Conservation (phyloP, 2,888 invertebrate genomes). For the Drosophila ustulata region DNA sequence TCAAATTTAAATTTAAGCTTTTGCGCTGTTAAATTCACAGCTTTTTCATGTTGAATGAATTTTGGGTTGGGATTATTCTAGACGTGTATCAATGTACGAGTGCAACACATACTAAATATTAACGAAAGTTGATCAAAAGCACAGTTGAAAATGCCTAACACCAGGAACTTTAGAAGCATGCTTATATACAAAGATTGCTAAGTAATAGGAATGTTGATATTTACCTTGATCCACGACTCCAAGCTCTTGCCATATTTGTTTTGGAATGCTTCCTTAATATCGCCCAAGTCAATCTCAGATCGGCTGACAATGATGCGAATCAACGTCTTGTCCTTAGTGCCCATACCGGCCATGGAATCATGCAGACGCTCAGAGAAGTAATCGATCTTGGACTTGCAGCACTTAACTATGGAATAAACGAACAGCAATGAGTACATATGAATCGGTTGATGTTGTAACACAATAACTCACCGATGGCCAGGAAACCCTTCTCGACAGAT, state of each 20-base stretch:
- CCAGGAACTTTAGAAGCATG: slow-evolving; percentile 35
- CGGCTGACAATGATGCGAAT: slow-evolving; percentile 96
- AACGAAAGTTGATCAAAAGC: slow-evolving; percentile 2
- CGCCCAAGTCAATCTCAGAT: slow-evolving; percentile 96
- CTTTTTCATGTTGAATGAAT: background rate
- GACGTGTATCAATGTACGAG: slow-evolving; percentile 9
- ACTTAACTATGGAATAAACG: slow-evolving; percentile 88
- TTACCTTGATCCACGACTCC: slow-evolving; percentile 94
- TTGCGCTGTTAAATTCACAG: slow-evolving; percentile 7
- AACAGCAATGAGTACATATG: slow-evolving; percentile 1
- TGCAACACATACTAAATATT: slow-evolving; percentile 5
- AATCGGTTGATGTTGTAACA: background rate
- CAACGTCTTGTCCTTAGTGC: slow-evolving; percentile 95
- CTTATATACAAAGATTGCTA: slow-evolving; percentile 10
- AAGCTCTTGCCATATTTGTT: slow-evolving; percentile 93
- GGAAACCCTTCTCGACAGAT: slow-evolving; percentile 92
- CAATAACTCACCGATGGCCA: slow-evolving; percentile 93
- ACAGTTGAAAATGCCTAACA: slow-evolving; percentile 32
- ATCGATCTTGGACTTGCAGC: slow-evolving; percentile 95
- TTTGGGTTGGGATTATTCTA: background rate
- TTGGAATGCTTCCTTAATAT: slow-evolving; percentile 95
- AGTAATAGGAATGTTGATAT: slow-evolving; percentile 28
- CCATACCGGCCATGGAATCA: slow-evolving; percentile 94
- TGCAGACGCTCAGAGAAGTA: slow-evolving; percentile 97
- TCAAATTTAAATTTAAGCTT: slow-evolving; percentile 17